These are phyloP conservation scores for Microdon myrmicae DNA, from an alignment of 2,888 invertebrate genomes.

Conservation along the genomic window DNA sequence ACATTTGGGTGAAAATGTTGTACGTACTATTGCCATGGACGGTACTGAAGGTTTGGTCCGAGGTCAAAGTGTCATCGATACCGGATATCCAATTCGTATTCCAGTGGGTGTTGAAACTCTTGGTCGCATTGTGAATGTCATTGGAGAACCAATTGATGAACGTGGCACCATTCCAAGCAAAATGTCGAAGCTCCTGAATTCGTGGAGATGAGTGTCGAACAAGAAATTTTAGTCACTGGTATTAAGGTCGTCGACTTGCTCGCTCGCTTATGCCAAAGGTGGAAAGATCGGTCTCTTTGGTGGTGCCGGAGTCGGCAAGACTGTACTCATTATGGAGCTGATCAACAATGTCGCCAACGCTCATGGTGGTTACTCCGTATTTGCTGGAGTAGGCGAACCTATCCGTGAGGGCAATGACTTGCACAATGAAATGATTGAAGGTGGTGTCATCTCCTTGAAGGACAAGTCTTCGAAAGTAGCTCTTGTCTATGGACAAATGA, in stretches of 20 bases:
- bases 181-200: constrained; percentile 89
- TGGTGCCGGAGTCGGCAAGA: constrained; percentile 95
- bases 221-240: constrained; percentile 91
- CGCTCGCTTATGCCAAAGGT: constrained; percentile 92
- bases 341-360: constrained; percentile 96
- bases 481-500: constrained; percentile 95
- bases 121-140: constrained; percentile 93
- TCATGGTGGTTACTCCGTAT: constrained; percentile 95
- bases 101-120: constrained; percentile 91
- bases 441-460: constrained; percentile 89
- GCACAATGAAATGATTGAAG: constrained; percentile 96
- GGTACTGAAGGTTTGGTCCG: constrained; percentile 91
- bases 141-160: constrained; percentile 86
- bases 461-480: constrained; percentile 87
- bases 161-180: constrained; percentile 86
- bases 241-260: constrained; percentile 91
- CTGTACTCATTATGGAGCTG: constrained; percentile 95
- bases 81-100: constrained; percentile 87
- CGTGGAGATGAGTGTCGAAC: constrained; percentile 90
- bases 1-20: constrained; percentile 90
- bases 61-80: constrained; percentile 82
- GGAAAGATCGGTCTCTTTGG: constrained; percentile 95
- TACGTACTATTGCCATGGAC: constrained; percentile 94
- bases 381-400: constrained; percentile 95
- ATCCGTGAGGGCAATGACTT: constrained; percentile 95